Evolutionary conservation across 2,113 vertebrate genomes (phyloP), one percentile per base, ranked within the genome.

Genomic region (Ramphastos sulfuratus): DNA sequence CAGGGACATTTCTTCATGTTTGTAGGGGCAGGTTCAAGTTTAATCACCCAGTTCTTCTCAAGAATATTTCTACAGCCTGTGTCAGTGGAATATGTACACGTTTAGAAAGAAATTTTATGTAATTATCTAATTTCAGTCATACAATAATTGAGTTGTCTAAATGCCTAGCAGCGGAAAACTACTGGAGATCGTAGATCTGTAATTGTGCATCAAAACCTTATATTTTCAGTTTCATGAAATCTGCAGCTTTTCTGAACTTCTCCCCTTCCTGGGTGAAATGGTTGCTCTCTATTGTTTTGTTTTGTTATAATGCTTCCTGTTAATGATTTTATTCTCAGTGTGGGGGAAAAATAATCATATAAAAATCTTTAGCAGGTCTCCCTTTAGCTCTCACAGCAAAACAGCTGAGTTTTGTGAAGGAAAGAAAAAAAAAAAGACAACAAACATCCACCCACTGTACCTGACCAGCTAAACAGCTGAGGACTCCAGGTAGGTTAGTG

Each of bases 61-160:
- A 73, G 61, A 83, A 60, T 35, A 81, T 59, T 88, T 86, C 73
- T 80, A 61, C 69, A 92, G 2, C 44, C 31, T 73, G 30, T 87
- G 63, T 94, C 77, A 78, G 42, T n/a, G 17, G 25, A 84, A 69
- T 33, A 63, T 27, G 42, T 18, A 17, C 1, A 15, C 71, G 54
- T 72, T 72, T 48, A 52, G 42, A 82, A 78, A 67, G 42, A 42
- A 91, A 86, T 24, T 81, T 92, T 78, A 39, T 56, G 6, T 60
- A 55, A 90, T 88, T 85, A 71, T 46, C 60, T 88, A 56, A 80
- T 83, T 90, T 84, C 42, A 73, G 18, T 71, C 87, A 78, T 80
- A 76, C 84, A 82, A 85, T 87, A 80, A 85, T 37, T 73, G 33
- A 90, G 27, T 54, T 81, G 31, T 75, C 60, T 90, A 67, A 88